These are phyloP conservation scores for Halcyon badia DNA, from an alignment of 2,797 vertebrate species.

Conservation along the genomic window DNA sequence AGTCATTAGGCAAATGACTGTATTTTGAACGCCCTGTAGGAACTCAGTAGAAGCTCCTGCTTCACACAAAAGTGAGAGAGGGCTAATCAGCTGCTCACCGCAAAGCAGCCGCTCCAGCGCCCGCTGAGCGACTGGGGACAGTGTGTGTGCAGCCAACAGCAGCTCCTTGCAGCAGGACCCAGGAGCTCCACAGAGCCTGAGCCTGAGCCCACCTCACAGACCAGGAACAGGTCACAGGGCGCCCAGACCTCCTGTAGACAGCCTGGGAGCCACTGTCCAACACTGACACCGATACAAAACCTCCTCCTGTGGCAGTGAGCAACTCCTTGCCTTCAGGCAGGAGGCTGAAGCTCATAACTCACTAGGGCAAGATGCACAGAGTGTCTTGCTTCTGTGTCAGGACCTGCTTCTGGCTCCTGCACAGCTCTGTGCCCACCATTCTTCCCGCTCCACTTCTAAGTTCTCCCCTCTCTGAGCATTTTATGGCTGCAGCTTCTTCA, in stretches of 20 bases:
- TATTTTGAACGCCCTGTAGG: neutral
- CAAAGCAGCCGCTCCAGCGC: neutral
- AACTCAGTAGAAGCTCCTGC: neutral
- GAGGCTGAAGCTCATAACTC: neutral
- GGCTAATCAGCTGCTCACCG: neutral
- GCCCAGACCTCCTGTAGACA: neutral
- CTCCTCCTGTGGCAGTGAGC: rapidly evolving
- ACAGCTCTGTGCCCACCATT: rapidly evolving
- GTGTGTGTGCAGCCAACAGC: neutral
- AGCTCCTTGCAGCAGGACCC: neutral
- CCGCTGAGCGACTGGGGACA: neutral
- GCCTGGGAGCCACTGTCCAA: neutral
- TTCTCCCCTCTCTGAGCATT: neutral
- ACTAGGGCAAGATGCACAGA: neutral
- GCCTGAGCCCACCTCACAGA: rapidly evolving
- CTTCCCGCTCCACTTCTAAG: neutral
- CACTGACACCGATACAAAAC: neutral
- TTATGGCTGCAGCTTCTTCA: neutral
- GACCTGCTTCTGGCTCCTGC: neutral
- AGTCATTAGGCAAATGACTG: neutral
- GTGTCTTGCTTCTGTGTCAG: neutral
- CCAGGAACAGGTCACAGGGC: too few relatives aligned
- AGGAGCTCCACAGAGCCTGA: neutral
- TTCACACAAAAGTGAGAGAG: neutral
- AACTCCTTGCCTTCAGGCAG: neutral